A percentile compares a stretch with the other conserved stretches of the same genome.
phyloP scores from a whole-genome alignment of 1,140 invertebrate genomes.

The Phortica variegata region DNA sequence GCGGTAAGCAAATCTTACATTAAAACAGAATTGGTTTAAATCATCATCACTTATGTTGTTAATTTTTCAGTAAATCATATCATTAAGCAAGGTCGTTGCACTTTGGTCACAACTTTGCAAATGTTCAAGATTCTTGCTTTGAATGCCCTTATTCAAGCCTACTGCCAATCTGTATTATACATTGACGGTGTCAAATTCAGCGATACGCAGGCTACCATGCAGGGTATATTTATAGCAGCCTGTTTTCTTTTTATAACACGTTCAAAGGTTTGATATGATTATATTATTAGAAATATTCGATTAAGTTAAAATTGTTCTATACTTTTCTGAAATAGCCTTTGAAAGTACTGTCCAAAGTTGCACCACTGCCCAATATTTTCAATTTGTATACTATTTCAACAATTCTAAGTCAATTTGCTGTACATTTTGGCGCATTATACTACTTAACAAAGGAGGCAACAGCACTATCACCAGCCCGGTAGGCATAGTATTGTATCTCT shows the following conservation, averaged over 20 bases:
- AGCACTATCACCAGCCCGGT: constrained; percentile 67
- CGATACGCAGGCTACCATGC: constrained; percentile 95
- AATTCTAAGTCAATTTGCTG: constrained; percentile 90
- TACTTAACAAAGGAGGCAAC: constrained; percentile 84
- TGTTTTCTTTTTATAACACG: constrained; percentile 98
- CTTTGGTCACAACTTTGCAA: constrained; percentile 96
- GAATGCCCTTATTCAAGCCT: constrained; percentile 97
- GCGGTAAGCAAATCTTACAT: constrained; percentile 60
- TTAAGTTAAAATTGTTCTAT: constrained; percentile 21
- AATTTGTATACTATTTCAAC: constrained; percentile 97
- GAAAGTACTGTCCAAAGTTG: constrained; percentile 87
- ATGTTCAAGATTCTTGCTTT: constrained; percentile 99
- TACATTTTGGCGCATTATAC: constrained; percentile 91
- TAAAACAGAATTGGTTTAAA: not conserved
- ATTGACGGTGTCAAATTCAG: constrained; percentile 98
- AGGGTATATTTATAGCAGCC: constrained; percentile 88
- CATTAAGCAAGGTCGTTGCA: constrained; percentile 98
- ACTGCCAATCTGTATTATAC: constrained; percentile 98
- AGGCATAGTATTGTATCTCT: constrained; percentile 52
- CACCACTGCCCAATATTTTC: constrained; percentile 98
- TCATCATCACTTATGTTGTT: constrained; percentile 4
- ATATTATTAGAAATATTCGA: not conserved
- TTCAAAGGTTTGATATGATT: constrained; percentile 77
- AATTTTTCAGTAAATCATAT: constrained; percentile 88
- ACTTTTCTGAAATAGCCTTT: constrained; percentile 71